Base-by-base conservation (phyloP, 1,140 invertebrate genomes). In the Cydia fagiglandana region DNA sequence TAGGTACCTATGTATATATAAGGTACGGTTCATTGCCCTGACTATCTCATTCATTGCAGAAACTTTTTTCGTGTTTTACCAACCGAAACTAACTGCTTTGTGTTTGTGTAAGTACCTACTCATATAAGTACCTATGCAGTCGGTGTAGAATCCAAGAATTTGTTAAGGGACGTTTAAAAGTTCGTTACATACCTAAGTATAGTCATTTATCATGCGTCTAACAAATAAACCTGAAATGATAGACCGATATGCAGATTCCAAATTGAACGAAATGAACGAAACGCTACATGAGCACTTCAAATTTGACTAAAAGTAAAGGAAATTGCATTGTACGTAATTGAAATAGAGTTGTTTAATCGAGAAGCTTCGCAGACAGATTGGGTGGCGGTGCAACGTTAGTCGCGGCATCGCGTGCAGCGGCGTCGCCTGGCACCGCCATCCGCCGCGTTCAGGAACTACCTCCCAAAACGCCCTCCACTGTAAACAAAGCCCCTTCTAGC, bases 391-490 rank as follows among this genome's bases (percentile, higher is more conserved):
- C 89, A 90, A 79, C 80, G 78, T 80, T 64, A 83, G 81, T 78
- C 79, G 81, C 80, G 81, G 81, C 74, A 84, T 91, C 89, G 89
- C 90, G 90, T 91, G 91, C 87, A 86, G 79, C 81, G 79, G 45
- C 73, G 76, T 80, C 82, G 86, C 88, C 91, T 92, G 91, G 91
- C 81, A 92, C 91, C 78, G 83, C 85, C 89, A 85, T 84, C 85
- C 82, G 78, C 87, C 77, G 77, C 75, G 75, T 80, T 81, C 77
- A 88, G 82, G 80, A 85, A 84, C 84, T 84, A 83, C 86, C 85
- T 83, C 84, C 81, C 45, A 86, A 86, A 84, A 82, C 80, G 75
- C 82, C 81, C 78, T 64, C 78, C 74, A 74, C 80, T 84, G 88
- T 91, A 89, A 92, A 91, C 87, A 91, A 87, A 83, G 84, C 77